These are phyloP conservation scores for Albula goreensis DNA, from an alignment of 2,113 vertebrate genomes.

Conservation along the genomic window DNA sequence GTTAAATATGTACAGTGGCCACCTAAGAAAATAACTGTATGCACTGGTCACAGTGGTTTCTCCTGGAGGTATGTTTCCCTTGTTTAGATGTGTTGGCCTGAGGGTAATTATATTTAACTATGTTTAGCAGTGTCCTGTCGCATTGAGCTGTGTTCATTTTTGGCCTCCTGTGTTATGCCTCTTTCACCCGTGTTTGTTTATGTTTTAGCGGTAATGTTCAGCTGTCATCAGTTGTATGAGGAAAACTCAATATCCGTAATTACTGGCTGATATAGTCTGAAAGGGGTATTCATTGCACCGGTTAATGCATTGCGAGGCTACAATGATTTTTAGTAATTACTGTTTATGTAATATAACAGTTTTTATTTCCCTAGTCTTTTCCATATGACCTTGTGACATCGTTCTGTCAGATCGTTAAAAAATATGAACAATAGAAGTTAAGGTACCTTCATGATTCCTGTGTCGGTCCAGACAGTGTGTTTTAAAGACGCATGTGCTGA, in stretches of 20 bases:
- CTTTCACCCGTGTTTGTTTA: background rate
- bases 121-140: background rate
- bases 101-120: background rate
- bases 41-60: background rate
- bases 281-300: background rate
- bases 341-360: background rate
- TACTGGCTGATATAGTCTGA: background rate
- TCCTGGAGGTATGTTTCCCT: background rate
- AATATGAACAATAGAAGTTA: background rate
- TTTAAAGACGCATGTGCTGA: background rate
- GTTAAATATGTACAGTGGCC: slow-evolving; percentile 43
- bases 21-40: background rate
- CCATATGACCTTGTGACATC: background rate
- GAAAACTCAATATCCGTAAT: background rate
- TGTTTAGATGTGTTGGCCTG: background rate
- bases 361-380: background rate
- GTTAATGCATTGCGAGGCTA: background rate
- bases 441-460: background rate
- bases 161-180: background rate
- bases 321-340: background rate
- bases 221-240: background rate
- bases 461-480: background rate
- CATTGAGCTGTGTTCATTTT: background rate
- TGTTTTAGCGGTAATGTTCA: background rate
- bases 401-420: background rate